Conservation (phyloP, 2,797 vertebrate species). For the Scolopax rusticola region DNA sequence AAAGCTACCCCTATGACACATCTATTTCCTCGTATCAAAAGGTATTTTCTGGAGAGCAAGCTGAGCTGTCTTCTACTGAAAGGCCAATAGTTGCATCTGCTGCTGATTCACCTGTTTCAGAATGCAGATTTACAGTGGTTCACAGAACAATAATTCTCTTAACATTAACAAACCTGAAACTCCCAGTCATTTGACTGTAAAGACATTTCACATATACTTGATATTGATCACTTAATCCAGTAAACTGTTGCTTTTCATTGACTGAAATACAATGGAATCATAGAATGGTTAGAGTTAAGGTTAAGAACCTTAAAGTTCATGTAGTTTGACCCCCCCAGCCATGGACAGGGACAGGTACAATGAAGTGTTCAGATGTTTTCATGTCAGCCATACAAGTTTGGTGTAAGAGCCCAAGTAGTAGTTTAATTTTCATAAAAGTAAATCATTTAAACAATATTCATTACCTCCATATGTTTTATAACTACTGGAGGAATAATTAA, state of each 20-base stretch:
- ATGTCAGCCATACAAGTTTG: background rate
- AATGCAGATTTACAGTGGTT: background rate
- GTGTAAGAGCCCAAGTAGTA: background rate
- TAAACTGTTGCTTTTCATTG: background rate
- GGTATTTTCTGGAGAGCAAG: background rate
- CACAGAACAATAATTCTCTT: background rate
- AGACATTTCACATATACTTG: background rate
- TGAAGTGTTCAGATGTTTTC: background rate
- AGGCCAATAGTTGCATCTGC: background rate
- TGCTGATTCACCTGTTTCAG: background rate
- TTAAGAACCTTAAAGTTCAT: background rate
- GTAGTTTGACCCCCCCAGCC: background rate
- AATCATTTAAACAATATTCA: rapidly evolving
- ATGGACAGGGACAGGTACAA: background rate
- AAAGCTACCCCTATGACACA: background rate
- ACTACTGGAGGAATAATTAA: background rate
- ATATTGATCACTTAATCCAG: background rate
- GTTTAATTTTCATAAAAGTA: background rate
- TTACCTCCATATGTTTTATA: background rate
- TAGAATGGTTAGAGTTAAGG: background rate
- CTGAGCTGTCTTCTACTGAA: background rate
- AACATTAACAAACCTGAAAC: background rate
- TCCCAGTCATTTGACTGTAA: background rate
- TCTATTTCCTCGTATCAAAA: background rate
- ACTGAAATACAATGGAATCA: background rate